Evolutionary conservation across 2,113 vertebrate genomes (phyloP), one percentile per base, ranked within the genome.

Genomic region (Datnioides undecimradiatus): DNA sequence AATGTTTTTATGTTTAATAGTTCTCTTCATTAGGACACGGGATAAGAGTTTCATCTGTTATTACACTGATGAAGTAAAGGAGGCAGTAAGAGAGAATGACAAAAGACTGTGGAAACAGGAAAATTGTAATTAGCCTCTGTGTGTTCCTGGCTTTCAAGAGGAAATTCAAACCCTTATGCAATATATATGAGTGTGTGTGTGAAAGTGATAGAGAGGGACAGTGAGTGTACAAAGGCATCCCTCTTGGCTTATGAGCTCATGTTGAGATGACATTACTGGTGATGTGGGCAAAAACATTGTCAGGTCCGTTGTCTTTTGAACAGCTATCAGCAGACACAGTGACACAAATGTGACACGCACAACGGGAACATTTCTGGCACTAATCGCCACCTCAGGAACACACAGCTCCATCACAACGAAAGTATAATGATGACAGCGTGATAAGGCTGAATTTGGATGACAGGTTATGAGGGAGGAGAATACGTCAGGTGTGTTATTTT

Each of bases 1-100:
- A 87, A 76, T 73, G 77, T 79, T 87, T 68, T 75, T 63, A 45
- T 82, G 66, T 80, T 81, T 81, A 78, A 85, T 79, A 79, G 67
- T 65, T 63, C 74, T 82, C 79, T 77, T 85, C 70, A 88, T 88
- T 90, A 73, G 67, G 64, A 86, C 72, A 78, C 77, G 68, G 57
- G 67, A 74, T 31, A 29, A 71, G 65, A 58, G 76, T 49, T 76
- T 78, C 69, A 73, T 83, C 66, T 80, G 55, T 68, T 76, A 76
- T 82, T 80, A 55, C 52, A 66, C 65, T 52, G 71, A 83, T 87
- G 71, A 75, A 82, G 49, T 80, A 75, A 87, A 49, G 49, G 64
- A 85, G 38, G 36, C 25, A 36, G n/a, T 57, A 36, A 68, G 51
- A 66, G 43, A 58, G 51, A 40, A 71, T 70, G 55, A 88, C 82